Base-by-base conservation (phyloP, 2,888 invertebrate genomes). In the Parapristionchus giblindavisi region DNA sequence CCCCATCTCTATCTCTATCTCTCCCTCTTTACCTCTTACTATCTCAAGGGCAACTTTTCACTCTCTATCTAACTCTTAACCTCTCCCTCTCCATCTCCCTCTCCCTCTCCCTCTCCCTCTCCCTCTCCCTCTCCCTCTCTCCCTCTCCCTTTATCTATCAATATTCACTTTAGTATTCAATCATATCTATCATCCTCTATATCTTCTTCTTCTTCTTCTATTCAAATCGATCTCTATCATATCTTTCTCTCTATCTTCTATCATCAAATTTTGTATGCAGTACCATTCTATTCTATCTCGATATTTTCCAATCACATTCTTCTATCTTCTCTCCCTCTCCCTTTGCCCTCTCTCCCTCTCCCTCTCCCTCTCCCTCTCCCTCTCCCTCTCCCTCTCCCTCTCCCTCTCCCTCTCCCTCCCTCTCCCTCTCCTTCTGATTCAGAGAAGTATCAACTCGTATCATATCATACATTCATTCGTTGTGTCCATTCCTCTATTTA, bases 31-130 rank as follows among this genome's bases (percentile, higher is more conserved):
- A n/a, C 58, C 36, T 58, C 58, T 21, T 11, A 58, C 11, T 17
- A 17, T 24, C 24, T 52, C 24, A 52, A 24, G n/a, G n/a, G 27
- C 8, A 27, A 27, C 29, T 58, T 58, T 58, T 36, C 34, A 58
- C 58, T 58, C 58, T 32, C 36, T 58, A 32, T 58, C 58, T 36
- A 58, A 58, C 58, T 58, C 36, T 58, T 36, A 58, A 14, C 32
- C 61, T 61, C 61, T 6, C 17, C 56, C 60, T 60, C 58, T 34
- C 24, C 58, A 14, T 29, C 24, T 56, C 58, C 32, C 27, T 43
- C 43, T 43, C 43, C 17, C 43, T 43, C 43, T 43, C 43, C 17
- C 43, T 43, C 43, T 43, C 43, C 17, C 43, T 43, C 43, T 43
- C 43, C 17, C 43, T 43, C 43, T 43, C 43, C 17, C 43, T 17